Conservation (phyloP, 1,140 invertebrate species). For the Papilio aristodemus region DNA sequence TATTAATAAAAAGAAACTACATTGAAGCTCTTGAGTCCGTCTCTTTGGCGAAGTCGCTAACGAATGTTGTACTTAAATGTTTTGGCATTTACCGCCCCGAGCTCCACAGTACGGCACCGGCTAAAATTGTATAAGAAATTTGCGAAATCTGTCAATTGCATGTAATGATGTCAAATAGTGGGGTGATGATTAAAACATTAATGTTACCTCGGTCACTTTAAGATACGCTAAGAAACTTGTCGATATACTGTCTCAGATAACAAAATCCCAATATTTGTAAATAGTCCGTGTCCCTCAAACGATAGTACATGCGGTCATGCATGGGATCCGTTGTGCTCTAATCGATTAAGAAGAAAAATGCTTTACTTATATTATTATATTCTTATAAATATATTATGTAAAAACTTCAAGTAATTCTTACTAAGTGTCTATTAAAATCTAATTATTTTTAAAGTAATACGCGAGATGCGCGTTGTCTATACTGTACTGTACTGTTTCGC, state of each 20-base stretch:
- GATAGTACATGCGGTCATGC: constrained; percentile 47
- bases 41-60: not conserved
- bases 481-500: constrained; percentile 59
- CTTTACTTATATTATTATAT: constrained; percentile 79
- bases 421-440: constrained; percentile 75
- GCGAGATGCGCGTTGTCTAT: constrained; percentile 67
- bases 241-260: constrained; percentile 68
- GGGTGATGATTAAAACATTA: constrained; percentile 58
- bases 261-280: constrained; percentile 68
- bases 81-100: constrained; percentile 36
- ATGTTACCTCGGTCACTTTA: constrained; percentile 65
- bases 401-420: constrained; percentile 73
- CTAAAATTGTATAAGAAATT: constrained; percentile 63
- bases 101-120: constrained; percentile 52
- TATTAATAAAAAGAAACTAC: constrained; percentile 16
- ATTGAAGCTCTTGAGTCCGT: constrained; percentile 19
- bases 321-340: constrained; percentile 74
- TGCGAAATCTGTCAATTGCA: constrained; percentile 74
- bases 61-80: constrained; percentile 30
- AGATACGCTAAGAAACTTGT: constrained; percentile 64
- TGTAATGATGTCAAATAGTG: constrained; percentile 71
- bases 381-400: constrained; percentile 80
- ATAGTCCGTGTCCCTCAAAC: constrained; percentile 69
- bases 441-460: constrained; percentile 71
- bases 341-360: constrained; percentile 71